Evolutionary conservation across 1,140 invertebrate species (phyloP).

Genomic region (Pentalonia nigronervosa): DNA sequence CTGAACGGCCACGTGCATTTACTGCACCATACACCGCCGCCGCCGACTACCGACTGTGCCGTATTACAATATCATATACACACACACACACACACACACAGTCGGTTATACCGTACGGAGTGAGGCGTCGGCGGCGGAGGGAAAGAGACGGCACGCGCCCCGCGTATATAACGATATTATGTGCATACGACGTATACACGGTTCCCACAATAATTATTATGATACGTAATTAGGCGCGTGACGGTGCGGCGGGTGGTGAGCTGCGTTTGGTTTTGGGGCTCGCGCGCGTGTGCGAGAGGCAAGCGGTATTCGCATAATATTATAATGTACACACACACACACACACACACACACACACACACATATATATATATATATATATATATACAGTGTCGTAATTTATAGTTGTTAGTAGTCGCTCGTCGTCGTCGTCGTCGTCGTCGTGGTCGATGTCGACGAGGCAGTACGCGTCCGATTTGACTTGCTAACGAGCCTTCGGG

Average conservation of each 20-base stretch:
- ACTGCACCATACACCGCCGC: neutral
- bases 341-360: no score
- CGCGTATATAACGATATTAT: neutral
- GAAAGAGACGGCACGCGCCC: neutral
- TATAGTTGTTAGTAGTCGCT: constrained; percentile 10
- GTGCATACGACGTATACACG: neutral
- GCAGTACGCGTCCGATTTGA: constrained; percentile 51
- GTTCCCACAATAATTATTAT: constrained; percentile 43
- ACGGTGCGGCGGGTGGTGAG: neutral
- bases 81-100: neutral
- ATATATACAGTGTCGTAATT: neutral
- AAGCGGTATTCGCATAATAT: constrained; percentile 14
- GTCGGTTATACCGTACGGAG: neutral
- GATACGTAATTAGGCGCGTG: constrained; percentile 29
- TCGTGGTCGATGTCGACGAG: neutral
- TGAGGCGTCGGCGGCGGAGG: neutral
- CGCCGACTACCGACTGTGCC: neutral
- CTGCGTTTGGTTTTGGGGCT: neutral
- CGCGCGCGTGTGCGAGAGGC: neutral
- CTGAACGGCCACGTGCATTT: constrained; percentile 1
- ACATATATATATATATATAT: no score
- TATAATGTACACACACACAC: neutral
- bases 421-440: neutral
- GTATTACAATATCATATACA: neutral
- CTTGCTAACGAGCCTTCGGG: constrained; percentile 55